Conservation (phyloP, 2,888 invertebrate genomes). For the Pelosia muscerda region DNA sequence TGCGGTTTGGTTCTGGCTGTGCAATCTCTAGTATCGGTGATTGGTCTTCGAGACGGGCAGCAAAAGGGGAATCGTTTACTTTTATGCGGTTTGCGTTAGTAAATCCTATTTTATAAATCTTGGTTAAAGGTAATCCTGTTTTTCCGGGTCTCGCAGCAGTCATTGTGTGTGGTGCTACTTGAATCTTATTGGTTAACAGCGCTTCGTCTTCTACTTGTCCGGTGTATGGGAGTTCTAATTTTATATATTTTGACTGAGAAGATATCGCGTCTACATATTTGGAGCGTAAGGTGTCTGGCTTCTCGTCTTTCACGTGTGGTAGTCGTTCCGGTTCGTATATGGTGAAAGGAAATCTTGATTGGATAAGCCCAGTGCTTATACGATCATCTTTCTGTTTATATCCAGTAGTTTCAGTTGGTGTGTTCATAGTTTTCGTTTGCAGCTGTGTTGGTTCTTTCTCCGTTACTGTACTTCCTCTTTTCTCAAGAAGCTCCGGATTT, state of each 20-base stretch:
- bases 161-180: neutral
- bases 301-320: neutral
- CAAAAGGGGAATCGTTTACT: neutral
- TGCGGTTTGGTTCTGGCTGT: neutral
- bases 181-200: neutral
- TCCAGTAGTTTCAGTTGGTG: neutral
- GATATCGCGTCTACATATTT: neutral
- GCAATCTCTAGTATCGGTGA: neutral
- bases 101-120: neutral
- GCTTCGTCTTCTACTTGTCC: neutral
- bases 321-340: neutral
- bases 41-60: neutral
- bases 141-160: neutral
- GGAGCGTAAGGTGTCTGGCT: neutral
- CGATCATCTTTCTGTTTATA: neutral
- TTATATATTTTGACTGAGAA: neutral
- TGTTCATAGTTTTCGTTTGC: neutral
- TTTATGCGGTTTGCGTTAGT: neutral
- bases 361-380: constrained; percentile 10
- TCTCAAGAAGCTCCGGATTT: neutral
- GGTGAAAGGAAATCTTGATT: neutral
- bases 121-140: neutral
- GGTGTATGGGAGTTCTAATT: neutral
- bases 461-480: neutral
- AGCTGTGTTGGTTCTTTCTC: neutral